Percentiles rank a stretch among this genome's conserved stretches.
Conservation (phyloP, 2,113 vertebrate genomes). For the Pangasianodon gigas region DNA sequence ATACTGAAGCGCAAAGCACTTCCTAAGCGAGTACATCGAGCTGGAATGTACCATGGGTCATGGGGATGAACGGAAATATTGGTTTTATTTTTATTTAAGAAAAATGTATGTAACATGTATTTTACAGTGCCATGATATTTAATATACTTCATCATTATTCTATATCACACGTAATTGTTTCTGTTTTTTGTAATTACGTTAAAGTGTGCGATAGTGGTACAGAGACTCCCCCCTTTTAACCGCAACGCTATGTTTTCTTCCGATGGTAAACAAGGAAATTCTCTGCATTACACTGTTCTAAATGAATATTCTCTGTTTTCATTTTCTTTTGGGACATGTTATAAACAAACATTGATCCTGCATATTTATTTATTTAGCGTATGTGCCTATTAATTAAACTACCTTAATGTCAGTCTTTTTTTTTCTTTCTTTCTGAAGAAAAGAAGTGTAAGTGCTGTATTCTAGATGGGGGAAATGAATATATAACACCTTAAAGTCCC, state of each 20-base stretch:
- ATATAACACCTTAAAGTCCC: neutral
- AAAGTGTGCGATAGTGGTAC: too few relatives aligned
- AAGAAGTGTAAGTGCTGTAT: neutral
- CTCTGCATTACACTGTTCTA: neutral
- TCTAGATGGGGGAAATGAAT: neutral
- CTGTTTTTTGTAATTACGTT: neutral
- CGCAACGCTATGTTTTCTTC: neutral
- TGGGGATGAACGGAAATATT: neutral
- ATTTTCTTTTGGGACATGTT: neutral
- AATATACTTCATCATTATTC: rapidly evolving
- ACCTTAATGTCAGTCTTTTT: neutral
- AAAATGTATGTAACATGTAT: neutral
- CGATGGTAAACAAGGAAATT: constrained; percentile 36
- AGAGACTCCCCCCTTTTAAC: neutral
- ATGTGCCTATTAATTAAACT: neutral
- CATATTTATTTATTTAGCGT: neutral
- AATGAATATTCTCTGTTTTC: neutral
- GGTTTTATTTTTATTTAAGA: neutral
- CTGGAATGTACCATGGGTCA: constrained; percentile 39
- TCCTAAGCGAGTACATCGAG: neutral
- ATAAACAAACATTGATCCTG: neutral
- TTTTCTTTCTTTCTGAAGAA: too few relatives aligned
- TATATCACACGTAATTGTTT: too few relatives aligned
- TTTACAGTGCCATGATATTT: neutral
- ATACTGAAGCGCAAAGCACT: neutral